phyloP scores from a whole-genome alignment of 2,113 vertebrate species.

The Neomonachus schauinslandi region DNA sequence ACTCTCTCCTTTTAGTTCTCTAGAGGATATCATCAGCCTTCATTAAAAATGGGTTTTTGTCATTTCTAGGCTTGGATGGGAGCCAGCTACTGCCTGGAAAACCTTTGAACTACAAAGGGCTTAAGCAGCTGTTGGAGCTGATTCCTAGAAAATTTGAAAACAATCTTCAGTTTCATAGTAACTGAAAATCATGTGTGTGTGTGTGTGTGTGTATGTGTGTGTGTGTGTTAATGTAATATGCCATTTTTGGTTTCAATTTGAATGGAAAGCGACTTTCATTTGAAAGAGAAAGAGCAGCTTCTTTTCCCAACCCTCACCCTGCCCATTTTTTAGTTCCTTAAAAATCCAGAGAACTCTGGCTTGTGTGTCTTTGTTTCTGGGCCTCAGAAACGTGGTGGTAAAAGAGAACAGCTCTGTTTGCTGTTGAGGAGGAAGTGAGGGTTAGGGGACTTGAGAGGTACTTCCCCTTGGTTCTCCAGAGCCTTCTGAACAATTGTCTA shows the following conservation, averaged over 20 bases:
- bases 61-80: conserved; percentile 52
- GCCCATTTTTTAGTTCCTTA: conserved; percentile 12
- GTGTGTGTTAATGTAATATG: not conserved
- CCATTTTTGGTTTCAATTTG: conserved; percentile 66
- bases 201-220: not conserved
- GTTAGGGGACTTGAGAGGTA: not conserved
- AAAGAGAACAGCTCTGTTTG: not conserved
- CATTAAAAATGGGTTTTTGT: conserved; percentile 56
- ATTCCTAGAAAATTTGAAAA: conserved; percentile 52
- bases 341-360: not conserved
- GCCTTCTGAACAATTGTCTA: not conserved
- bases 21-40: conserved; percentile 18
- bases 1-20: not conserved
- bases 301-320: not conserved
- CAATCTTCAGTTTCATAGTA: conserved; percentile 54
- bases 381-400: not conserved
- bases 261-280: not conserved
- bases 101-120: conserved; percentile 58
- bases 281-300: not conserved
- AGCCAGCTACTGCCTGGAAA: not conserved
- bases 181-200: conserved; percentile 20
- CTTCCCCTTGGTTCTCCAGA: not conserved
- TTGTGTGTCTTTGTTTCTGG: not conserved
- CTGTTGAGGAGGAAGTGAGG: not conserved
- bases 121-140: conserved; percentile 60